Evolutionary conservation across 30 jellyfish, hydroid and myxozoan genomes (phyloP).

Genomic region (Cassiopea andromeda): DNA sequence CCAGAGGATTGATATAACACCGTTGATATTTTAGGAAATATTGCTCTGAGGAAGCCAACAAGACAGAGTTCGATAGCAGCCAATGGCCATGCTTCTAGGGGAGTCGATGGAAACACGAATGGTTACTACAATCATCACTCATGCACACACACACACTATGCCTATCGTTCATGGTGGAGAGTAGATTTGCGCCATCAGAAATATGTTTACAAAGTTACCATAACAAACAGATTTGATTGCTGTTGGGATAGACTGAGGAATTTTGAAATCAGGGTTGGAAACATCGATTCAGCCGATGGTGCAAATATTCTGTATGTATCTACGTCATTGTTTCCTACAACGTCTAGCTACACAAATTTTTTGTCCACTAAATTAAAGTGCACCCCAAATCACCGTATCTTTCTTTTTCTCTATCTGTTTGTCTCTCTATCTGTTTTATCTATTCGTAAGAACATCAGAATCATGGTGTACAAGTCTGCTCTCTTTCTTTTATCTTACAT

Average conservation of each 20-base stretch:
- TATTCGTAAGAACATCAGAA: no score
- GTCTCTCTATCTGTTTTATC: no score
- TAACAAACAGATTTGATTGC: constrained; percentile 12
- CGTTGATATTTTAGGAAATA: not conserved
- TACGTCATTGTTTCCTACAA: not conserved
- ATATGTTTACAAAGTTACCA: constrained; percentile 14
- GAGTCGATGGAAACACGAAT: constrained; percentile 16
- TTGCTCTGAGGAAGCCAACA: constrained; percentile 5
- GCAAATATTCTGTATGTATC: constrained; percentile 13
- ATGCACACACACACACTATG: constrained; percentile 3
- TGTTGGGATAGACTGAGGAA: constrained; percentile 8
- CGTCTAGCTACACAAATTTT: no score
- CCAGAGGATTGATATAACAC: not conserved
- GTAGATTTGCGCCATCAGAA: constrained; percentile 9
- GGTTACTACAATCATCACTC: not conserved
- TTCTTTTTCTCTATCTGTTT: no score
- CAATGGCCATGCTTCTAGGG: constrained; percentile 17
- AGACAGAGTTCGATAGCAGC: constrained; percentile 1
- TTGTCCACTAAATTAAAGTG: no score
- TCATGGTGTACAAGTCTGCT: no score
- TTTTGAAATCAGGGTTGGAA: constrained; percentile 29
- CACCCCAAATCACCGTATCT: no score
- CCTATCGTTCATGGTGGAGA: constrained; percentile 12
- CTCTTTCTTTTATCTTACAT: no score
- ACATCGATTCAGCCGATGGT: not conserved